These are phyloP conservation scores for Andrena bicolor DNA, from an alignment of 2,888 invertebrate genomes.

Conservation along the genomic window DNA sequence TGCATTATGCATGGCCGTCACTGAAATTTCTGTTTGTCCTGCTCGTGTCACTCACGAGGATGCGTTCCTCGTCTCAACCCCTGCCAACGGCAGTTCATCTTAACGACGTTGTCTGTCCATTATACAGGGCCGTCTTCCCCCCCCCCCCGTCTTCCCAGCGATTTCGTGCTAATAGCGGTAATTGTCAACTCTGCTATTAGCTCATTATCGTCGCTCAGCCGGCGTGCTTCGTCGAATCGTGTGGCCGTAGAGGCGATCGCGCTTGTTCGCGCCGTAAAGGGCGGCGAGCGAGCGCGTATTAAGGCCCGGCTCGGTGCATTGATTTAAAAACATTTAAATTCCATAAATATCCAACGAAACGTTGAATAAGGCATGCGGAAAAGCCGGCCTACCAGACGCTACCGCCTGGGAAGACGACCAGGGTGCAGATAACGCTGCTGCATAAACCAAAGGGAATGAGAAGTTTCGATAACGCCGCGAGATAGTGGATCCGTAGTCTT, in stretches of 20 bases:
- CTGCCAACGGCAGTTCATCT: conserved; percentile 19
- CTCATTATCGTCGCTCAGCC: conserved; percentile 60
- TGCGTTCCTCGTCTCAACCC: conserved; percentile 17
- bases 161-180: conserved; percentile 72
- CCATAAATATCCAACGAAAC: conserved; percentile 77
- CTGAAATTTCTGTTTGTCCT: conserved; percentile 57
- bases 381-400: conserved; percentile 58
- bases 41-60: conserved; percentile 45
- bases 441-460: conserved; percentile 70
- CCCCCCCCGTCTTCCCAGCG: conserved; percentile 44
- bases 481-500: conserved; percentile 68
- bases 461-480: conserved; percentile 71
- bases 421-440: conserved; percentile 70
- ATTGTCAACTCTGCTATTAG: conserved; percentile 74
- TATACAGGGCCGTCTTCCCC: conserved; percentile 59
- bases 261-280: conserved; percentile 62
- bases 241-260: conserved; percentile 15
- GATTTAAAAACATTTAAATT: conserved; percentile 78
- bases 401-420: conserved; percentile 61
- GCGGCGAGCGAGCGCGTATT: conserved; percentile 50
- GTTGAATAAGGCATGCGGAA: conserved; percentile 76
- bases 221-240: conserved; percentile 7
- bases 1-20: conserved; percentile 49
- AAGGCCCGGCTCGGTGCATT: conserved; percentile 70
- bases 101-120: conserved; percentile 63